A percentile compares a stretch with the other conserved stretches of the same genome.
Evolutionary conservation across 2,888 invertebrate genomes (phyloP).

Genomic region (Orthosia cruda): DNA sequence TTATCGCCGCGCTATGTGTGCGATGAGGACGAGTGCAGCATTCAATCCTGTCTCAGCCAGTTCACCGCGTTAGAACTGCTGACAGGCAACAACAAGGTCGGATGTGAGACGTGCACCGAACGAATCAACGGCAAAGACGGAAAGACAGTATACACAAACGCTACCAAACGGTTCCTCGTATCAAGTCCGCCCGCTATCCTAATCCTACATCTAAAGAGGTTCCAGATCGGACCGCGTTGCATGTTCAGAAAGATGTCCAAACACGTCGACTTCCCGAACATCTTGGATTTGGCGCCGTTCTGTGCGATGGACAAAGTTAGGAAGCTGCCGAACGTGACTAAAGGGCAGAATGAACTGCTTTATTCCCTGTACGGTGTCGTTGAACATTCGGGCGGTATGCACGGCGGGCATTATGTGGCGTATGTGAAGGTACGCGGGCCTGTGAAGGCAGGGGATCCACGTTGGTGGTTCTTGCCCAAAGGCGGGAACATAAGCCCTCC

Average conservation of each 20-base stretch:
- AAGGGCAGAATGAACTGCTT: slow-evolving; percentile 93
- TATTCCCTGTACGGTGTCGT: slow-evolving; percentile 99
- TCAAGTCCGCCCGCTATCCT: slow-evolving; percentile 98
- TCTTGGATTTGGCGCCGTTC: slow-evolving; percentile 97
- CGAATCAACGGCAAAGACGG: slow-evolving; percentile 93
- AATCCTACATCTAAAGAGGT: slow-evolving; percentile 98
- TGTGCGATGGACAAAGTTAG: slow-evolving; percentile 94
- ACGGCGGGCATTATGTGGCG: slow-evolving; percentile 97
- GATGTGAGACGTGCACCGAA: slow-evolving; percentile 97
- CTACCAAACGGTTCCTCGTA: slow-evolving; percentile 96
- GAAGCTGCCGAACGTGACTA: slow-evolving; percentile 92
- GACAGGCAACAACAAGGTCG: slow-evolving; percentile 98
- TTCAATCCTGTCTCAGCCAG: slow-evolving; percentile 97
- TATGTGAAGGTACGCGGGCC: slow-evolving; percentile 97
- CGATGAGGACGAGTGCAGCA: slow-evolving; percentile 95
- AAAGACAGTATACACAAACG: slow-evolving; percentile 95
- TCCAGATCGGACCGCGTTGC: slow-evolving; percentile 95
- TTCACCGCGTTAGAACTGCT: slow-evolving; percentile 98
- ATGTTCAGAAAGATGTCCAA: slow-evolving; percentile 96
- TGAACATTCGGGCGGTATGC: slow-evolving; percentile 98
- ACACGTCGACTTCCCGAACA: slow-evolving; percentile 96
- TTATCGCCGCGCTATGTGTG: slow-evolving; percentile 94
- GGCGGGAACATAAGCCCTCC: slow-evolving; percentile 91
- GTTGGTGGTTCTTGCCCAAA: slow-evolving; percentile 94
- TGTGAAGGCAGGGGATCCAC: slow-evolving; percentile 92